Evolutionary conservation across 2,888 invertebrate species (phyloP).

Genomic region (Nemotelus pantherinus): DNA sequence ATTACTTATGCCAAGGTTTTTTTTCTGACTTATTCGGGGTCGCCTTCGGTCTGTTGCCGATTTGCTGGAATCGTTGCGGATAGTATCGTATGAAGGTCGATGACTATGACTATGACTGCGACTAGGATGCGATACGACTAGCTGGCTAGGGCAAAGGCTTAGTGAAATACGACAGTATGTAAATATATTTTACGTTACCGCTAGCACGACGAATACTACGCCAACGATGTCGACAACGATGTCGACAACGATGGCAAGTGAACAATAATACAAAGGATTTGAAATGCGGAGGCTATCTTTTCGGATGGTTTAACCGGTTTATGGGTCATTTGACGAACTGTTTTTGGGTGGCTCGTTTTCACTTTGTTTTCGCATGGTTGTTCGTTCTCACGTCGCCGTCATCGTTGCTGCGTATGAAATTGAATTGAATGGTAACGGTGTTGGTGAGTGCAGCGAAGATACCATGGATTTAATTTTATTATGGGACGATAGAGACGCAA

Average conservation of each 20-base stretch:
- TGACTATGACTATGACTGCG: conserved; percentile 3
- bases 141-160: not conserved
- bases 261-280: too few species aligned
- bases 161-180: not conserved
- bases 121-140: conserved; percentile 5
- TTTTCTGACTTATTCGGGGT: not conserved
- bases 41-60: not conserved
- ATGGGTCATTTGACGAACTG: conserved; percentile 20
- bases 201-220: not conserved
- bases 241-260: too few species aligned
- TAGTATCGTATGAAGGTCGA: not conserved
- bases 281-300: conserved; percentile 21
- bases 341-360: not conserved
- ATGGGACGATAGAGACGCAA: not conserved
- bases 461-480: not conserved
- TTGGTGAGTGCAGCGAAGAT: conserved; percentile 14
- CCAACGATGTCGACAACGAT: too few species aligned
- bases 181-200: not conserved
- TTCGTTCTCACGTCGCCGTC: not conserved
- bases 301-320: conserved; percentile 40
- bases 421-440: not conserved
- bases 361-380: not conserved
- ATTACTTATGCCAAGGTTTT: conserved; percentile 6
- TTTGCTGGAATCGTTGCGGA: not conserved
- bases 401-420: not conserved